Evolutionary conservation across 2,797 vertebrate species (phyloP), one percentile per base, ranked within the genome.

Genomic region (Lycodopsis pacificus): DNA sequence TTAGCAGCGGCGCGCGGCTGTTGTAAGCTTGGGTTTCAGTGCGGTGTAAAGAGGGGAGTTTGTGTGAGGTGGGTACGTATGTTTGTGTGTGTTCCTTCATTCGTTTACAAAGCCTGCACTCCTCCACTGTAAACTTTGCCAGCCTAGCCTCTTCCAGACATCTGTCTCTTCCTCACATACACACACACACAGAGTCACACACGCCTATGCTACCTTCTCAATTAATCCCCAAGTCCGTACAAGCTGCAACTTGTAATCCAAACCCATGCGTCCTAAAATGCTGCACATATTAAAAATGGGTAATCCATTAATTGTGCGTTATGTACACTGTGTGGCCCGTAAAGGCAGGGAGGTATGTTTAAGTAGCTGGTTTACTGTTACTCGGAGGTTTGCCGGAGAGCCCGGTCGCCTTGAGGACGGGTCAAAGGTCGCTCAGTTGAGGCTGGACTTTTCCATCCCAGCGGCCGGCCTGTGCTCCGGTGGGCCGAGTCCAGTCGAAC

Each of bases 31-130:
- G 51, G 83, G 67, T 86, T 88, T 82, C 78, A 69, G 54, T 36
- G 61, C 19, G 71, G 81, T 61, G 70, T 34, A 30, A 76, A 67
- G 54, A 59, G 65, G 63, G 65, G 72, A 56, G 84, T 77, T 66
- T 85, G 73, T 82, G 81, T 83, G 77, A 84, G 81, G 77, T 78
- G 81, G 81, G 64, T 72, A 59, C 63, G 67, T 48, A 38, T 90
- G 84, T 91, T 89, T 91, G 77, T 90, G 86, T 90, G 85, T 84
- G 69, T 92, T 93, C 81, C 77, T 82, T 51, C 64, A 22, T 72
- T 82, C 15, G 84, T 92, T 91, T 91, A 87, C 81, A 89, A 83
- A 86, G 80, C 79, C 83, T 76, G 75, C 68, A 74, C 86, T 88
- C 65, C 79, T 90, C 74, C 42, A 73, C 82, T 83, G 85, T 81